Evolutionary conservation across 2,797 vertebrate genomes (phyloP), one percentile per base, ranked within the genome.

Genomic region (Chiloscyllium punctatum): DNA sequence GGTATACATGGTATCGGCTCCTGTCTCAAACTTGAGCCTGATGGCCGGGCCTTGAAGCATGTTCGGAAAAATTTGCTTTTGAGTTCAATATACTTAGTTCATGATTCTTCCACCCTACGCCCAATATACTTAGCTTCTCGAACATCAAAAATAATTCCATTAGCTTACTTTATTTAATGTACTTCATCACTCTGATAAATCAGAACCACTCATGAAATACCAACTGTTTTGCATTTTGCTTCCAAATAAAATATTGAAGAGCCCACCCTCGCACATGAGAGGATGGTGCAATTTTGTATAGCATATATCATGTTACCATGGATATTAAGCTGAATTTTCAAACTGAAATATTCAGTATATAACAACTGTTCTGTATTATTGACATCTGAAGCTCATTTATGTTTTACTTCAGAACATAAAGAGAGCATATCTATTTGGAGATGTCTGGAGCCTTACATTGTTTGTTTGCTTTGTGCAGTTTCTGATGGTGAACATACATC

Each of bases 401-500:
- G 51, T 37, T 94, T 77, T 79, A 37, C 90, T 71, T 53, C 13
- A 25, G 25, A 72, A 69, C 33, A 27, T 77, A 21, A 53, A 53
- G 42, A 79, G 71, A 71, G 16, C 51, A 48, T 88, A 21, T 95
- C 9, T 86, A 13, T 95, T 79, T 95, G 68, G 82, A 8, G 21
- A 84, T 86, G 48, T 25, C 68, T 95, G 91, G 21, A 48, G 68
- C 3, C 74, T 88, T 23, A 94, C 25, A 33, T 13, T 94, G 42
- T 53, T 23, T 95, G 7, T 95, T 30, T 95, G 87, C 94, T 88
- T 74, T 97, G 96, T 77, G 66, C 96, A 99, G 99, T 99, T 97
- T 99, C 99, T 0, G 98, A 98, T 37, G 99, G 99, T 3, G 98
- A 98, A 4, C 97, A 98, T 97, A 98, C 97, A 0, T 99, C 98